A percentile compares a stretch with the other conserved stretches of the same genome.
Evolutionary conservation across 2,888 invertebrate genomes (phyloP).

Genomic region (Tenthredo mesomela): DNA sequence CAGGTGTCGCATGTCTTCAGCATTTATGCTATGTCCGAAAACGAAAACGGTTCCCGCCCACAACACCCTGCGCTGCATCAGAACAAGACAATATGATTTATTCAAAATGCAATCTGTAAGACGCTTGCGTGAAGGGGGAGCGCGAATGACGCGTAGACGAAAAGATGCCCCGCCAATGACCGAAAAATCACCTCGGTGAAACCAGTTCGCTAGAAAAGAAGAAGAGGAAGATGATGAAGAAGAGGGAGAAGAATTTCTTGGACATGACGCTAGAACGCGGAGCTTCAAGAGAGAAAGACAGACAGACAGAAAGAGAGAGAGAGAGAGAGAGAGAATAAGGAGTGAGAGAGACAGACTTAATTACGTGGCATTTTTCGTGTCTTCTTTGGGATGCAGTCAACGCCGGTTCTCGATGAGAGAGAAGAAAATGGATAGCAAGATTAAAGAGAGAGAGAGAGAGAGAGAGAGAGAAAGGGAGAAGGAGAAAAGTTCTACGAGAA

Average conservation of each 20-base stretch:
- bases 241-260: slow-evolving; percentile 2
- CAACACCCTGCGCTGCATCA: background rate
- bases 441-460: background rate
- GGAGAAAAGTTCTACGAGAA: background rate
- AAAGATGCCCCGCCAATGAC: slow-evolving; percentile 30
- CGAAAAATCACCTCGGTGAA: slow-evolving; percentile 29
- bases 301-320: background rate
- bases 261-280: slow-evolving; percentile 22
- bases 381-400: slow-evolving; percentile 49
- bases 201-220: slow-evolving; percentile 29
- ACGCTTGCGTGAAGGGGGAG: background rate
- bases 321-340: too few relatives aligned
- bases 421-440: background rate
- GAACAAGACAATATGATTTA: background rate
- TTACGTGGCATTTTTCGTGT: slow-evolving; percentile 50
- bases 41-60: background rate
- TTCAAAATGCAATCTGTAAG: slow-evolving; percentile 18
- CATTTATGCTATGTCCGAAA: background rate
- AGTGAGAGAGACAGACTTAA: slow-evolving; percentile 32
- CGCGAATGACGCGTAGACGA: slow-evolving; percentile 42
- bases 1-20: slow-evolving; percentile 63
- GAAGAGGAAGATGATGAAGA: background rate
- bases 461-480: background rate
- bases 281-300: background rate
- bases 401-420: slow-evolving; percentile 26